Conservation (phyloP, 2,797 vertebrate species). For the Crax fasciolata region DNA sequence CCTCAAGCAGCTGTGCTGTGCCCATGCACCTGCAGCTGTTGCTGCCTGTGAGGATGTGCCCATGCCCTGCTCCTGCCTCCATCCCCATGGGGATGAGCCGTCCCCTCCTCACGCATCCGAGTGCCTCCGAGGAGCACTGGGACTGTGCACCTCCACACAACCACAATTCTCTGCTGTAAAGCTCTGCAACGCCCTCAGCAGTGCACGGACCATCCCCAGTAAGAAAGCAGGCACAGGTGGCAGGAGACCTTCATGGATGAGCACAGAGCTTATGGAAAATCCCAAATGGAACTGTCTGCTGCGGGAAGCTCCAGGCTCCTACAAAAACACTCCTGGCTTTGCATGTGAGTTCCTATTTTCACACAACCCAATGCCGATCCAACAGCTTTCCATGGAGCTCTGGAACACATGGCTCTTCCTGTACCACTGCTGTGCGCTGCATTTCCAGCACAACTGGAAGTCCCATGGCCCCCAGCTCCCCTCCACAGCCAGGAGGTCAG, state of each 20-base stretch:
- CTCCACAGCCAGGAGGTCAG: background rate
- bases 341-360: background rate
- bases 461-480: background rate
- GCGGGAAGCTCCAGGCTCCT: slow-evolving; percentile 29
- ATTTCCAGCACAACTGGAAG: background rate
- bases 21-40: background rate
- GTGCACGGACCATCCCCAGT: background rate
- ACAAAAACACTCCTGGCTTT: background rate
- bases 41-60: no score
- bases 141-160: background rate
- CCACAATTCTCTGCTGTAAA: background rate
- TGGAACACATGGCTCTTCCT: background rate
- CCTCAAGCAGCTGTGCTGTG: background rate
- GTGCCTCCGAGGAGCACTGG: background rate
- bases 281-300: background rate
- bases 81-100: background rate
- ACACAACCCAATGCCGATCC: background rate
- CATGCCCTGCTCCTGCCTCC: background rate
- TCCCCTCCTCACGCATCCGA: background rate
- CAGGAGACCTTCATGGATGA: no score
- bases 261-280: background rate
- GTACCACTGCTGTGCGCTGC: rapidly evolving
- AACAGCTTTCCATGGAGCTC: background rate
- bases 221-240: no score
- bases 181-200: rapidly evolving